A percentile compares a stretch with the other conserved stretches of the same genome.
Conservation (phyloP, 2,888 invertebrate species). For the Lycaena phlaeas region DNA sequence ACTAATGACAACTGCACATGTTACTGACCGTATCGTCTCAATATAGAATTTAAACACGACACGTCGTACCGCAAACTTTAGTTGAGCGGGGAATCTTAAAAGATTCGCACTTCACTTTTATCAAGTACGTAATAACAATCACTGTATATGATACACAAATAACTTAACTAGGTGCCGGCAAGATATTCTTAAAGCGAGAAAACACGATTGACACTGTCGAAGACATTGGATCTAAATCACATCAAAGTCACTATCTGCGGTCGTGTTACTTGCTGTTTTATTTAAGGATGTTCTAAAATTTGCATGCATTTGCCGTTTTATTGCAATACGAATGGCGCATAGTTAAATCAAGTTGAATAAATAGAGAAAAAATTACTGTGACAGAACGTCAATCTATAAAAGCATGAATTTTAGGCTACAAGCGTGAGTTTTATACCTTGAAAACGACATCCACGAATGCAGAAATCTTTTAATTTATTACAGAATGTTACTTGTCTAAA, state of each 20-base stretch:
- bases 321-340: slow-evolving; percentile 67
- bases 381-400: slow-evolving; percentile 57
- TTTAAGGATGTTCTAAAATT: slow-evolving; percentile 47
- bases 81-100: slow-evolving; percentile 20
- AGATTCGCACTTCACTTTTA: slow-evolving; percentile 27
- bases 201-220: slow-evolving; percentile 29
- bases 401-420: slow-evolving; percentile 29
- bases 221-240: slow-evolving; percentile 24
- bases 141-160: slow-evolving; percentile 34
- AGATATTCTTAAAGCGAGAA: slow-evolving; percentile 32
- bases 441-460: slow-evolving; percentile 34
- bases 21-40: slow-evolving; percentile 45
- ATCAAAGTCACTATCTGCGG: slow-evolving; percentile 37
- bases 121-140: slow-evolving; percentile 36
- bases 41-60: slow-evolving; percentile 27
- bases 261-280: slow-evolving; percentile 34
- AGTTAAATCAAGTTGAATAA: slow-evolving; percentile 64
- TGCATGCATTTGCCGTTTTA: slow-evolving; percentile 50
- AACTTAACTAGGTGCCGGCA: slow-evolving; percentile 48
- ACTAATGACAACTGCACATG: slow-evolving; percentile 34
- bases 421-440: slow-evolving; percentile 40
- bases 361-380: slow-evolving; percentile 63
- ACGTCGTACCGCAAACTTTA: slow-evolving; percentile 19
- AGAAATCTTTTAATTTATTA: slow-evolving; percentile 39
- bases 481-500: slow-evolving; percentile 47